A percentile compares a stretch with the other conserved stretches of the same genome.
These are phyloP conservation scores for Scolanthus callimorphus DNA, from an alignment of 92 coral and sea anemone genomes.

Conservation along the genomic window DNA sequence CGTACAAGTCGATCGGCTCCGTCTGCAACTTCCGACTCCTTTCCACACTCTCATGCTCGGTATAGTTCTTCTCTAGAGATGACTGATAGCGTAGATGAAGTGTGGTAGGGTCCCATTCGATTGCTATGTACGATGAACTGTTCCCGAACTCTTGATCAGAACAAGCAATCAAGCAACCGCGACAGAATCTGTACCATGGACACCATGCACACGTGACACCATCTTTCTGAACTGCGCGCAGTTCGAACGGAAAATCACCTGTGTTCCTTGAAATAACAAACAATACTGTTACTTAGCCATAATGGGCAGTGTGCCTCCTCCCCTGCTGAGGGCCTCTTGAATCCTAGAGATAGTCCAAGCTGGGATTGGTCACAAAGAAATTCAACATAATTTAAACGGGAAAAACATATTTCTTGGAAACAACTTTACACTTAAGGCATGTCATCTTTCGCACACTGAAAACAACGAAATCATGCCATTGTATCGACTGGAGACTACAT, in stretches of 20 bases:
- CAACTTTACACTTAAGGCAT: no score
- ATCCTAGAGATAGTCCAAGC: no score
- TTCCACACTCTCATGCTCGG: constrained; percentile 92
- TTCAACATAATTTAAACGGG: no score
- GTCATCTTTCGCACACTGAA: no score
- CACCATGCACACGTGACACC: constrained; percentile 95
- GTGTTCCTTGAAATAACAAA: constrained; percentile 27
- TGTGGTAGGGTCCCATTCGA: constrained; percentile 99
- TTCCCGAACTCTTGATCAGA: constrained; percentile 81
- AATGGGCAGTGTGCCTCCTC: no score
- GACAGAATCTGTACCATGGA: constrained; percentile 98
- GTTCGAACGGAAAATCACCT: constrained; percentile 84
- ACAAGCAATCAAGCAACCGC: constrained; percentile 78
- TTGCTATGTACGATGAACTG: constrained; percentile 81
- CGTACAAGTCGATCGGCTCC: constrained; percentile 95
- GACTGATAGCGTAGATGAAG: constrained; percentile 98
- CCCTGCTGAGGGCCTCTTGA: no score
- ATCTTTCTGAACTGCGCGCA: constrained; percentile 88
- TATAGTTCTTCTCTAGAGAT: constrained; percentile 80
- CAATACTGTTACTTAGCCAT: no score
- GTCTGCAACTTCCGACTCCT: constrained; percentile 91
- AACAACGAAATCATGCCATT: no score
- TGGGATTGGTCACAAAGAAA: no score
- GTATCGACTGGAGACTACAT: no score
- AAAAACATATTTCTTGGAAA: no score